Conservation (phyloP, 2,888 invertebrate genomes). For the Drosophila incognita region DNA sequence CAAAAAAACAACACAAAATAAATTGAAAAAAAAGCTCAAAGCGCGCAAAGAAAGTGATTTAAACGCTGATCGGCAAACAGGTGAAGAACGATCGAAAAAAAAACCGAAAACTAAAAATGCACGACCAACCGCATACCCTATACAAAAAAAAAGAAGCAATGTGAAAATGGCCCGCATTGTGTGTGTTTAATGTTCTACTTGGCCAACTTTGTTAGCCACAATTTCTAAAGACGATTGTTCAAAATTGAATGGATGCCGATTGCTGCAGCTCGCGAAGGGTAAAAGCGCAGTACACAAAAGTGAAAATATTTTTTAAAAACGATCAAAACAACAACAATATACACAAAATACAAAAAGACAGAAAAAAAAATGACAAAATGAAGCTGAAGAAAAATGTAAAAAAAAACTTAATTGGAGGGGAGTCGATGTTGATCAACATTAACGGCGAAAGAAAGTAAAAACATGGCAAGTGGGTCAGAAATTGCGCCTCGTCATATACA, state of each 20-base stretch:
- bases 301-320: slow-evolving; percentile 55
- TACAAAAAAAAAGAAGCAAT: slow-evolving; percentile 6
- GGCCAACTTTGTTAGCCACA: slow-evolving; percentile 1
- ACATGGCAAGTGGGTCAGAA: slow-evolving; percentile 74
- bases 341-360: slow-evolving; percentile 28
- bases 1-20: slow-evolving; percentile 14
- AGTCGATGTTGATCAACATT: slow-evolving; percentile 46
- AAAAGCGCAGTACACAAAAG: slow-evolving; percentile 51
- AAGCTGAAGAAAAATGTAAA: slow-evolving; percentile 7
- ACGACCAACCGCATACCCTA: slow-evolving; percentile 49
- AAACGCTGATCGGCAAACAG: slow-evolving; percentile 35
- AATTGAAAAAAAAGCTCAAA: slow-evolving; percentile 35
- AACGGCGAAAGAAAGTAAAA: slow-evolving; percentile 76
- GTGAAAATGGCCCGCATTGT: background rate
- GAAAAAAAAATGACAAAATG: background rate
- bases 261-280: slow-evolving; percentile 38
- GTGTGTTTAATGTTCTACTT: background rate
- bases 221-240: slow-evolving; percentile 22
- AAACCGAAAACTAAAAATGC: background rate
- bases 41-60: slow-evolving; percentile 70
- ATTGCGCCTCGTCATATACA: slow-evolving; percentile 57
- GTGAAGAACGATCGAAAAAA: slow-evolving; percentile 47
- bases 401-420: slow-evolving; percentile 23
- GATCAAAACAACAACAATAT: slow-evolving; percentile 8
- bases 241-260: slow-evolving; percentile 18